A percentile compares a stretch with the other conserved stretches of the same genome.
Evolutionary conservation across 2,113 vertebrate species (phyloP).

Genomic region (Hassar affinis): DNA sequence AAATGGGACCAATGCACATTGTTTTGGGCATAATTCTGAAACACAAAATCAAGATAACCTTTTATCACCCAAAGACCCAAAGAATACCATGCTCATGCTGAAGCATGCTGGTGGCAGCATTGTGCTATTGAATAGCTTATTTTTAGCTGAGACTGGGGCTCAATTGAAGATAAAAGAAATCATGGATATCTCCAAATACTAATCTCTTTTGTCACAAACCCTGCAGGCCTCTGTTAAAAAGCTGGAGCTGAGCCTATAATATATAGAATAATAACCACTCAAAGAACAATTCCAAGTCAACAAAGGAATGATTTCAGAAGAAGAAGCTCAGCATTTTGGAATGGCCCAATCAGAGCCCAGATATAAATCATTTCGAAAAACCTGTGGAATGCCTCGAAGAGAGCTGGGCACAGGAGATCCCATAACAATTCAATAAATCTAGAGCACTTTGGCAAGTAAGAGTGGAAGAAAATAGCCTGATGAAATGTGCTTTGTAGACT

Average conservation of each 20-base stretch:
- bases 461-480: background rate
- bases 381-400: background rate
- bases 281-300: background rate
- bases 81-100: background rate
- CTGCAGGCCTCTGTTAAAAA: no score
- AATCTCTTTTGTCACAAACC: background rate
- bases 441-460: background rate
- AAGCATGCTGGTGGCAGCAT: background rate
- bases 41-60: no score
- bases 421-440: background rate
- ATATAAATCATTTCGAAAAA: background rate
- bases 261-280: background rate
- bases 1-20: no score
- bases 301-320: background rate
- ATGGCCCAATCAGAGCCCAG: background rate
- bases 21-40: no score
- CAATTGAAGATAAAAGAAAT: background rate
- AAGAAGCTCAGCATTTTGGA: background rate
- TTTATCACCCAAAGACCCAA: no score
- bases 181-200: background rate
- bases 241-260: no score
- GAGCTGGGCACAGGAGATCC: background rate
- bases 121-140: no score
- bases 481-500: background rate
- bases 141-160: no score